phyloP scores from a whole-genome alignment of 2,113 vertebrate genomes.

The Hemiprocne comata region DNA sequence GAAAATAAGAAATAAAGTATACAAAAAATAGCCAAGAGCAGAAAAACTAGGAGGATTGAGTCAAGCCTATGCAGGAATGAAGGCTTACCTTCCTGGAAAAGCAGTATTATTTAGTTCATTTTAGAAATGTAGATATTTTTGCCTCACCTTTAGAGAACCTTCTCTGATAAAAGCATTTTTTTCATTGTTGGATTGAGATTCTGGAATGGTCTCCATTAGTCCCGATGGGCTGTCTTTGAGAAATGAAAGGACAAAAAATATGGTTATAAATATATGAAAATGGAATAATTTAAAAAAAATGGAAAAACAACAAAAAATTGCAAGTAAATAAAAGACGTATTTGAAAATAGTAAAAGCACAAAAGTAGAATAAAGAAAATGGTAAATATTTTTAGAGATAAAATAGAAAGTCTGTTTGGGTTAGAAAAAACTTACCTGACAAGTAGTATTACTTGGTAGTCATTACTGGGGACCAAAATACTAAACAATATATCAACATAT shows the following conservation, averaged over 20 bases:
- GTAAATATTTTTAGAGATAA: neutral
- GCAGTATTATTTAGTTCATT: neutral
- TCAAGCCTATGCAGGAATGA: neutral
- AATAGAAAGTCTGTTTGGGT: neutral
- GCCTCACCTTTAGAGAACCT: slow-evolving; percentile 80
- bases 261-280: neutral
- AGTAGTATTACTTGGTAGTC: neutral
- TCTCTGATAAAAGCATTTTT: slow-evolving; percentile 72
- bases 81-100: neutral
- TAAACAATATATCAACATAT: neutral
- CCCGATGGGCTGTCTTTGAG: slow-evolving; percentile 33
- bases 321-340: neutral
- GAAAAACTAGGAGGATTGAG: neutral
- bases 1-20: neutral
- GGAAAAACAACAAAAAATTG: neutral
- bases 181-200: neutral
- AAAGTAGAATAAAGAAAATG: neutral
- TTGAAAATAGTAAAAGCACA: neutral
- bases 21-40: neutral
- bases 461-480: neutral
- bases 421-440: neutral
- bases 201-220: neutral
- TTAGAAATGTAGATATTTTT: neutral
- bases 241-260: neutral
- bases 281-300: neutral